phyloP scores from a whole-genome alignment of 2,888 invertebrate species.

The Xylota sylvarum region DNA sequence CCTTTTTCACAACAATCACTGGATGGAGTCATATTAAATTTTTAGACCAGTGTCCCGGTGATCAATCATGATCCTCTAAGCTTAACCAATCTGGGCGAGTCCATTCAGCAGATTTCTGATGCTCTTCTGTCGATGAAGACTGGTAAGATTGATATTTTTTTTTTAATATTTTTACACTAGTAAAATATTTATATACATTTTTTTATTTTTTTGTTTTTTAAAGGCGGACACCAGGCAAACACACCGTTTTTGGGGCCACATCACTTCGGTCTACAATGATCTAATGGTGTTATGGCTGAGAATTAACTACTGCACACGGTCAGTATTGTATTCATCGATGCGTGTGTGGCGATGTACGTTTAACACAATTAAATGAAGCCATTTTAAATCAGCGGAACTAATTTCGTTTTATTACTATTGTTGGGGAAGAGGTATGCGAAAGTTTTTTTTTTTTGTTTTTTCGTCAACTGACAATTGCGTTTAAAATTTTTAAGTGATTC shows the following conservation, averaged over 20 bases:
- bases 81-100: slow-evolving; percentile 15
- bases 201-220: slow-evolving; percentile 5
- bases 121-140: slow-evolving; percentile 27
- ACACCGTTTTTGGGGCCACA: slow-evolving; percentile 18
- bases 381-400: slow-evolving; percentile 43
- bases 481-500: no score
- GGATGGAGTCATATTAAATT: neutral
- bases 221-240: slow-evolving; percentile 17
- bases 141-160: slow-evolving; percentile 13
- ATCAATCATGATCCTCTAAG: slow-evolving; percentile 28
- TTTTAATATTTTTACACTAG: no score
- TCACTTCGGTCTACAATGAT: slow-evolving; percentile 28
- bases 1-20: neutral
- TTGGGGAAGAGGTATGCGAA: neutral
- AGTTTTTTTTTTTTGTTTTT: no score
- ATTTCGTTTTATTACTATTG: slow-evolving; percentile 43
- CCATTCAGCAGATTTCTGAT: slow-evolving; percentile 41
- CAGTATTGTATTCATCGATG: neutral
- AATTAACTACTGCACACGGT: neutral
- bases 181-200: no score
- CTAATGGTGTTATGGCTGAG: neutral
- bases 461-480: no score
- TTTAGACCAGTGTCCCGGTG: slow-evolving; percentile 35
- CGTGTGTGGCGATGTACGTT: slow-evolving; percentile 5
- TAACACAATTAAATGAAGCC: slow-evolving; percentile 34